These are phyloP conservation scores for Emmelina monodactyla DNA, from an alignment of 2,888 invertebrate genomes.

Conservation along the genomic window DNA sequence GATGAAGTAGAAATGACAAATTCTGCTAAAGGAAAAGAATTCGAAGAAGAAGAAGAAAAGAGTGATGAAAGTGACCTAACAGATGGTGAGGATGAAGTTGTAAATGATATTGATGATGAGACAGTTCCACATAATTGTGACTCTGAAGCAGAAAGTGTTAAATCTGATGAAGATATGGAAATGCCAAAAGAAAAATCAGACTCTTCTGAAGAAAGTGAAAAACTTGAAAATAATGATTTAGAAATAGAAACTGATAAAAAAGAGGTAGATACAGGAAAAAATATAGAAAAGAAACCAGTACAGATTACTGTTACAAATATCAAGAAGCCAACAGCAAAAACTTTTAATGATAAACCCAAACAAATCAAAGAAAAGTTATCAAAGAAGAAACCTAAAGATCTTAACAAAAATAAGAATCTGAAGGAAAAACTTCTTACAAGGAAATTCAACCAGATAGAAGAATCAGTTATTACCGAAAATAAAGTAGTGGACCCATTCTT, in stretches of 20 bases:
- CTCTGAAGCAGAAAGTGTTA: slow-evolving; percentile 6
- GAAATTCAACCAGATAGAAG: slow-evolving; percentile 34
- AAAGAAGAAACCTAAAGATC: slow-evolving; percentile 33
- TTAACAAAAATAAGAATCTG: slow-evolving; percentile 40
- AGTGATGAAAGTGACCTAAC: slow-evolving; percentile 6
- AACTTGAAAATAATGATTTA: slow-evolving; percentile 7
- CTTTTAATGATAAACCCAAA: slow-evolving; percentile 4
- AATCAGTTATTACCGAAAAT: slow-evolving; percentile 19
- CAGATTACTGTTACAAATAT: slow-evolving; percentile 5
- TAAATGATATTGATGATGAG: slow-evolving; percentile 8
- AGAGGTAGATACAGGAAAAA: slow-evolving; percentile 4
- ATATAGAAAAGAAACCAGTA: slow-evolving; percentile 1
- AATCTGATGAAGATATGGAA: slow-evolving; percentile 11
- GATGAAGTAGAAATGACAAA: slow-evolving; percentile 31
- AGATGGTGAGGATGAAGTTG: slow-evolving; percentile 15
- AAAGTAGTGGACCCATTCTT: slow-evolving; percentile 58
- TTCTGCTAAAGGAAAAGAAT: slow-evolving; percentile 10
- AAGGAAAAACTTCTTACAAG: slow-evolving; percentile 40
- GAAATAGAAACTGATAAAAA: slow-evolving; percentile 4
- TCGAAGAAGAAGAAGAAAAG: slow-evolving; percentile 3
- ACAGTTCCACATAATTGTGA: slow-evolving; percentile 8
- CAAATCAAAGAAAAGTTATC: slow-evolving; percentile 12
- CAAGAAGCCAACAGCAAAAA: slow-evolving; percentile 6
- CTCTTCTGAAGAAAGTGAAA: slow-evolving; percentile 3
- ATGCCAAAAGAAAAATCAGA: slow-evolving; percentile 6